phyloP scores from a whole-genome alignment of 2,113 vertebrate genomes.

The Puffinus mauretanicus region DNA sequence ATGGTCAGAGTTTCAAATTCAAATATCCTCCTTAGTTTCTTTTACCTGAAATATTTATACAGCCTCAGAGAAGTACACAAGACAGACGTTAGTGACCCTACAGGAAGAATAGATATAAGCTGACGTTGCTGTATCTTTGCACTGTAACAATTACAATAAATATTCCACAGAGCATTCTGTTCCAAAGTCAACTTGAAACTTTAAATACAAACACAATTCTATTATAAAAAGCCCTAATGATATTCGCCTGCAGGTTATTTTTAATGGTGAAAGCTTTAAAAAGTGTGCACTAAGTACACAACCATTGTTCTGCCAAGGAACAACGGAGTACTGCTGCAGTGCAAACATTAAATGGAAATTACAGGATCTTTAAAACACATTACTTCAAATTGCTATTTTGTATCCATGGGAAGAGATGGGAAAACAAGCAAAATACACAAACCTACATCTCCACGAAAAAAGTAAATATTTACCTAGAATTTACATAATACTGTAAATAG shows the following conservation, averaged over 20 bases:
- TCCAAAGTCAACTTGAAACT: neutral
- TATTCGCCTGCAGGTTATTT: neutral
- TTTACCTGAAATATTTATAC: neutral
- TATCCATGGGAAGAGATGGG: neutral
- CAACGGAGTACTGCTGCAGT: neutral
- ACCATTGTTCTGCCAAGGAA: neutral
- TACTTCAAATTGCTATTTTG: neutral
- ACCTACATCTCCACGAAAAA: neutral
- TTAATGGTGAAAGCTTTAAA: neutral
- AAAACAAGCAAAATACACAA: neutral
- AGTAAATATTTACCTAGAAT: neutral
- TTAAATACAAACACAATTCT: neutral
- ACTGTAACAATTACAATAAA: neutral
- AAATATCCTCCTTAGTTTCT: neutral
- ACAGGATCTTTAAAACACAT: neutral
- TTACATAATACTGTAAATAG: neutral
- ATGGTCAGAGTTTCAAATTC: neutral
- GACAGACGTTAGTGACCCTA: neutral
- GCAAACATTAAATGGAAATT: neutral
- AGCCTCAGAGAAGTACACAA: neutral
- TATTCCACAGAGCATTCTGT: neutral
- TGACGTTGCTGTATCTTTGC: neutral
- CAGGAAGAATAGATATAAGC: neutral
- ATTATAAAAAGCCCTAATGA: neutral
- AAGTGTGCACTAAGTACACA: neutral